Percentiles rank a stretch among this genome's conserved stretches.
Evolutionary conservation across 1,140 invertebrate species (phyloP).

Genomic region (Elymnias hypermnestra): DNA sequence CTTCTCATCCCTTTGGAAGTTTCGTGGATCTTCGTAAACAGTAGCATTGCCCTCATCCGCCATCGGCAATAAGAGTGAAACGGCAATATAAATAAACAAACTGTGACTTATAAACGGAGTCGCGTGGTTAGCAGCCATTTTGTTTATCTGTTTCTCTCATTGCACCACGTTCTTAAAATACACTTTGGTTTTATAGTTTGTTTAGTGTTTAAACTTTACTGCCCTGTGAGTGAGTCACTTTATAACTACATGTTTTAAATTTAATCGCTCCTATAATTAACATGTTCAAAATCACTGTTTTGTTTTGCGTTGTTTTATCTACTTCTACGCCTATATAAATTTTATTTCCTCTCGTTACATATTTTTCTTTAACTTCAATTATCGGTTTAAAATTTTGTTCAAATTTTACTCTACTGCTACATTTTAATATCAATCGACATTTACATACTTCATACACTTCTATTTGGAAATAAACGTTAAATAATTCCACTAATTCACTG

Average conservation of each 20-base stretch:
- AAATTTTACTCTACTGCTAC: too few species aligned
- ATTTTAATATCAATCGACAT: too few species aligned
- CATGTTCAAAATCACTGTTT: not conserved
- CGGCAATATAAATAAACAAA: slow-evolving; percentile 68
- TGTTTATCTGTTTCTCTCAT: slow-evolving; percentile 60
- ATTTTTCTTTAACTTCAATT: too few species aligned
- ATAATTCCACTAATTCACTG: not conserved
- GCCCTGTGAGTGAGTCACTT: slow-evolving; percentile 39
- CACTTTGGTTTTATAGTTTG: slow-evolving; percentile 44
- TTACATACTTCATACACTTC: too few species aligned
- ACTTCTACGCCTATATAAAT: not conserved
- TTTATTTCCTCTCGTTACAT: too few species aligned
- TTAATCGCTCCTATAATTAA: slow-evolving; percentile 10
- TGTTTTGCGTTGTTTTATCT: slow-evolving; percentile 1
- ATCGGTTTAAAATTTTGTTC: too few species aligned
- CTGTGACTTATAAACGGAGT: slow-evolving; percentile 61
- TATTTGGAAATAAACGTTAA: too few species aligned
- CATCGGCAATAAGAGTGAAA: slow-evolving; percentile 61
- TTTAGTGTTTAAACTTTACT: slow-evolving; percentile 31
- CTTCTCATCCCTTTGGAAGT: slow-evolving; percentile 51
- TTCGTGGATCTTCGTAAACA: slow-evolving; percentile 49
- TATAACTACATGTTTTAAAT: slow-evolving; percentile 15
- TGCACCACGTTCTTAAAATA: slow-evolving; percentile 55
- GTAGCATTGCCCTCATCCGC: slow-evolving; percentile 49
- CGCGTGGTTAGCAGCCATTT: slow-evolving; percentile 60